Percentiles rank a stretch among this genome's conserved stretches.
Evolutionary conservation across 2,113 vertebrate species (phyloP).

Genomic region (Anthoscopus minutus): DNA sequence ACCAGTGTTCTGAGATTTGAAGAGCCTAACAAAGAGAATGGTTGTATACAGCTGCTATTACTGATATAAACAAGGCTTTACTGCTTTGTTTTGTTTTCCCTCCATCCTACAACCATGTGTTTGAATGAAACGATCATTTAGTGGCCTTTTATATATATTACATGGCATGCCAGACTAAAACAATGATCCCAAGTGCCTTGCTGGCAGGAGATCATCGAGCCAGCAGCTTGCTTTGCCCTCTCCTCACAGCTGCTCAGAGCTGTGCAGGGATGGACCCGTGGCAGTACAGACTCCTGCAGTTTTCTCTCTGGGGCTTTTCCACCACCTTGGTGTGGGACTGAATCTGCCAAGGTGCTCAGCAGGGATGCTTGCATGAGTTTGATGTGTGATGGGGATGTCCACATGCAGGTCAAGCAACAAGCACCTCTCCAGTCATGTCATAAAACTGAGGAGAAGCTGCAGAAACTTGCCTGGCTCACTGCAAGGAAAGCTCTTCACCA

Average conservation of each 20-base stretch:
- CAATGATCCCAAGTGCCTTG: not conserved
- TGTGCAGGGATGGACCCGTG: not conserved
- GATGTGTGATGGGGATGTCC: not conserved
- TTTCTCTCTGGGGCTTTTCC: not conserved
- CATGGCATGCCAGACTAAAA: not conserved
- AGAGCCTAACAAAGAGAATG: not conserved
- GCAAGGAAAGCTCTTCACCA: not conserved
- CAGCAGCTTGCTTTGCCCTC: not conserved
- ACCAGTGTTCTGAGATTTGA: not conserved
- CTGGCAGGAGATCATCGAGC: not conserved
- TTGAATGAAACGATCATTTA: not conserved
- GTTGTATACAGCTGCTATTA: not conserved
- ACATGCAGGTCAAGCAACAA: not conserved
- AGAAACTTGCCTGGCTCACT: not conserved
- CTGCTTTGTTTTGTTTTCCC: not conserved
- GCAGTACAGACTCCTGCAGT: not conserved
- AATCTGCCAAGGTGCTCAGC: not conserved
- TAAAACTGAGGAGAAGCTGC: not conserved
- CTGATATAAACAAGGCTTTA: not conserved
- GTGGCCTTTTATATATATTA: not conserved
- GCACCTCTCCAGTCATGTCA: not conserved
- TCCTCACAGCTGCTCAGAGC: not conserved
- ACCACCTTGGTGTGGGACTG: not conserved
- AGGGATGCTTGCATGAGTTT: not conserved
- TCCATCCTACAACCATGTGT: not conserved